Conservation (phyloP, 2,888 invertebrate species). For the Pandemis cinnamomeana region DNA sequence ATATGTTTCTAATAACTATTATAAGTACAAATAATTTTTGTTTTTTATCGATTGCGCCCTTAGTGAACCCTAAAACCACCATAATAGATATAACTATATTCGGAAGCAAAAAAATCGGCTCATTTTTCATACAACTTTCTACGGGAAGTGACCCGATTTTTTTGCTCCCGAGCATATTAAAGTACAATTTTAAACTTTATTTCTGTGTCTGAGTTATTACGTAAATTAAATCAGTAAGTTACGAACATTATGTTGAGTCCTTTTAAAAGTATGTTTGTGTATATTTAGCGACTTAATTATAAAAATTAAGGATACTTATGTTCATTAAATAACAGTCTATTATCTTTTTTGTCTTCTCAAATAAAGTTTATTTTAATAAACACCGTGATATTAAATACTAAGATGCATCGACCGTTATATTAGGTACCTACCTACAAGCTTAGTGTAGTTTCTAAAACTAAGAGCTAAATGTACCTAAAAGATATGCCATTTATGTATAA, state of each 20-base stretch:
- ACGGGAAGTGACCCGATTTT: no score
- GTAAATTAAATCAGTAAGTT: not conserved
- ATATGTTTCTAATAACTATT: not conserved
- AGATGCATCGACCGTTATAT: slow-evolving; percentile 32
- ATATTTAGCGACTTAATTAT: slow-evolving; percentile 6
- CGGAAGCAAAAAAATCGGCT: no score
- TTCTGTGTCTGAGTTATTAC: not conserved
- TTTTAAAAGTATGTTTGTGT: not conserved
- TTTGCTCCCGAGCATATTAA: not conserved
- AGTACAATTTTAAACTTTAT: not conserved
- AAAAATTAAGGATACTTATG: slow-evolving; percentile 19
- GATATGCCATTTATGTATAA: slow-evolving; percentile 64
- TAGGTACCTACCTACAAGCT: slow-evolving; percentile 26
- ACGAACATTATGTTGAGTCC: not conserved
- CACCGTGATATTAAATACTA: slow-evolving; percentile 70
- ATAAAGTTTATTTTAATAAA: slow-evolving; percentile 49
- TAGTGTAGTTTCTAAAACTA: slow-evolving; percentile 45
- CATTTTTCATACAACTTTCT: no score
- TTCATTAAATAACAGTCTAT: slow-evolving; percentile 19
- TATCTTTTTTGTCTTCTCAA: slow-evolving; percentile 21
- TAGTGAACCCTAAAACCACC: not conserved
- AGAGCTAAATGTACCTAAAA: slow-evolving; percentile 67
- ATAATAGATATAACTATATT: not conserved
- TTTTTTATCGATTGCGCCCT: not conserved
- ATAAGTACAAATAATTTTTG: not conserved